phyloP scores from a whole-genome alignment of 1,140 invertebrate species.

The Steinernema khuongi region DNA sequence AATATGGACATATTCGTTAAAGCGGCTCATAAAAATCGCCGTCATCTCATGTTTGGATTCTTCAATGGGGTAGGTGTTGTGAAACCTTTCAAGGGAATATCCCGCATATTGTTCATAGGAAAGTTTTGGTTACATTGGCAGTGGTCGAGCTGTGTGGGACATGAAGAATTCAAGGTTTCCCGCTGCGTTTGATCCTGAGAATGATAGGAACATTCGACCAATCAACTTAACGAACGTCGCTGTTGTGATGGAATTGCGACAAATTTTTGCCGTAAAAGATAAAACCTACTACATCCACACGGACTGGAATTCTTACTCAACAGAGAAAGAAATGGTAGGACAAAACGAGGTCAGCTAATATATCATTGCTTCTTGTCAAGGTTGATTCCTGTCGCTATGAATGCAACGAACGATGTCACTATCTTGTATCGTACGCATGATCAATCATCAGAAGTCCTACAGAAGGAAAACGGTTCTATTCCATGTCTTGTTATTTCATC shows the following conservation, averaged over 20 bases:
- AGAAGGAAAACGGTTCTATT: slow-evolving; percentile 26
- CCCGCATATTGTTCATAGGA: slow-evolving; percentile 39
- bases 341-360: neutral
- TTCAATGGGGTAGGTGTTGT: slow-evolving; percentile 42
- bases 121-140: slow-evolving; percentile 49
- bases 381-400: neutral
- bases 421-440: too few species aligned
- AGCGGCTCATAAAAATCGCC: slow-evolving; percentile 25
- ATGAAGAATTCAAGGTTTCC: slow-evolving; percentile 39
- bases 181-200: slow-evolving; percentile 4
- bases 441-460: too few species aligned
- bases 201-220: slow-evolving; percentile 30
- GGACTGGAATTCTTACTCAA: slow-evolving; percentile 34
- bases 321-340: slow-evolving; percentile 29
- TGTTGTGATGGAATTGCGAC: slow-evolving; percentile 40
- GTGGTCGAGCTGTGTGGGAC: slow-evolving; percentile 41
- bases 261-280: slow-evolving; percentile 23
- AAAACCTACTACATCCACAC: slow-evolving; percentile 38
- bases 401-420: slow-evolving; percentile 36
- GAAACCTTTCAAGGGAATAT: slow-evolving; percentile 7
- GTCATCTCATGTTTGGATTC: slow-evolving; percentile 45
- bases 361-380: slow-evolving; percentile 21
- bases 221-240: slow-evolving; percentile 28
- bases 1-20: slow-evolving; percentile 36
- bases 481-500: slow-evolving; percentile 39